Base-by-base conservation (phyloP, 2,888 invertebrate genomes). In the Formica aserva region DNA sequence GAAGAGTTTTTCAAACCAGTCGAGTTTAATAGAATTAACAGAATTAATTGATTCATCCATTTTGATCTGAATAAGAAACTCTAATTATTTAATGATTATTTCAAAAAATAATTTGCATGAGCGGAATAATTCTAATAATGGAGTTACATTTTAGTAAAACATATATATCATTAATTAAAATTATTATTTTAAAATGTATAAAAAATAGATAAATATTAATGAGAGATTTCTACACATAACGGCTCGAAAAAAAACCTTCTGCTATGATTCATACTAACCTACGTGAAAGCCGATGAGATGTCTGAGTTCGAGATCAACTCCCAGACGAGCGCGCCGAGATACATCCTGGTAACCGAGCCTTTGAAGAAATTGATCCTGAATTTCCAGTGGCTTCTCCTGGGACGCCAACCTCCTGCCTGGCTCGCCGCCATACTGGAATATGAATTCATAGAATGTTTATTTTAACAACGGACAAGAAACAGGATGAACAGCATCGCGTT, bases 291-390 rank as follows among this genome's bases (percentile, higher is more conserved):
- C 95, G 85, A 97, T 93, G 83, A 96, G 95, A 94, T 96, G 96
- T 62, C 96, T 95, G 84, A 97, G 94, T 92, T 97, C 96, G 38
- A 96, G 96, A 94, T 97, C 97, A 83, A 97, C 96, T 15, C 97
- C 96, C 84, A 97, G 94, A 63, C 97, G 95, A 45, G 96, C 94
- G 86, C 97, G 95, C 78, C 97, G 95, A 26, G 96, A 95, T 89
- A 95, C 94, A 71, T 96, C 96, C 76, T 95, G 95, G 95, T 96
- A 97, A 9, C 97, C 97, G 80, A 96, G 95, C 60, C 95, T 95
- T 72, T 95, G 95, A 84, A 97, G 95, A 93, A 96, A 96, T 85
- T 96, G 95, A 91, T 97, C 96, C 93, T 97, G 97, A 85, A 96
- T 95, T 83, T 95, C 94, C 83, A 97, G 94, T 1, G 97, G 97